Conservation (phyloP, 2,797 vertebrate species). For the Hybognathus amarus region DNA sequence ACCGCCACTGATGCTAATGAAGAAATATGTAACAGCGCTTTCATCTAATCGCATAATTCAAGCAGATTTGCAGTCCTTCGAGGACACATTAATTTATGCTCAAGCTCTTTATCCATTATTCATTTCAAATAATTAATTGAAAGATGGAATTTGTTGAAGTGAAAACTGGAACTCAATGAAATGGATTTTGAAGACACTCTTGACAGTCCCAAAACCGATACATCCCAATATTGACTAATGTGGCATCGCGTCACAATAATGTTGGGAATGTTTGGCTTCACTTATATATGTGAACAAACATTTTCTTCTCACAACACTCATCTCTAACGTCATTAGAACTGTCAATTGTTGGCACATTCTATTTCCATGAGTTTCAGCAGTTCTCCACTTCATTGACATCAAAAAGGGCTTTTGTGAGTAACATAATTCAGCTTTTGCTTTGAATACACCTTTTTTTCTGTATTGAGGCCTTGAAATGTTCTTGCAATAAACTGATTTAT, state of each 20-base stretch:
- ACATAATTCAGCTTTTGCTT: neutral
- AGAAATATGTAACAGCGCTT: neutral
- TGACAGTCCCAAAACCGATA: neutral
- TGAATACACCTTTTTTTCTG: neutral
- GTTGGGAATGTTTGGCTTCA: neutral
- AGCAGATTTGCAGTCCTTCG: slow-evolving; percentile 6
- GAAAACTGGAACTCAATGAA: neutral
- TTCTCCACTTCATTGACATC: neutral
- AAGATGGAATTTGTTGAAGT: slow-evolving; percentile 12
- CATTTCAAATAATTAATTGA: slow-evolving; percentile 15
- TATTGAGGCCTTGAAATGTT: neutral
- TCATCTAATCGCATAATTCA: slow-evolving; percentile 10
- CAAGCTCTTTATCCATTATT: slow-evolving; percentile 7
- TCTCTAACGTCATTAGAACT: neutral
- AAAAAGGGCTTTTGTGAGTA: neutral
- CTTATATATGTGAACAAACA: neutral
- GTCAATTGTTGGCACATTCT: slow-evolving; percentile 5
- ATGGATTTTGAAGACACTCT: neutral
- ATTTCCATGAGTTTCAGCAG: neutral
- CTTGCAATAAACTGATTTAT: neutral
- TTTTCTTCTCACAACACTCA: neutral
- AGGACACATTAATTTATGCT: neutral
- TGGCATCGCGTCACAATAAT: neutral
- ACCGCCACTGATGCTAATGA: neutral
- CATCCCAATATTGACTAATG: neutral